phyloP scores from a whole-genome alignment of 2,888 invertebrate genomes.

The Polydrusus tereticollis region DNA sequence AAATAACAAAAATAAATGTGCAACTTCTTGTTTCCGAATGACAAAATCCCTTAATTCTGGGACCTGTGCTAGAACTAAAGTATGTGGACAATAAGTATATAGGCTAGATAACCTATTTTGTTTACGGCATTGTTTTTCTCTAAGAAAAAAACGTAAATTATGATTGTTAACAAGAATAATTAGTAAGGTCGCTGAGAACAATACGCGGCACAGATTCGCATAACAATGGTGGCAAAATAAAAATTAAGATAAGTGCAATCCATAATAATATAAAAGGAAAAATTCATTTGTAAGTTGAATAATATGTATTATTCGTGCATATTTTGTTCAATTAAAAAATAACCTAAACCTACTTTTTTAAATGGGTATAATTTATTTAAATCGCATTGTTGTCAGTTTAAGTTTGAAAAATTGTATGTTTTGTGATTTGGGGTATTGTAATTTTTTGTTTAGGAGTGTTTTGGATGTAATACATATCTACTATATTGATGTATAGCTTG shows the following conservation, averaged over 20 bases:
- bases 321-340: conserved; percentile 10
- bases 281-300: conserved; percentile 3
- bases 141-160: conserved; percentile 14
- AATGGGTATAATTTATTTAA: neutral
- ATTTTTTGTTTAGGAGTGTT: no score
- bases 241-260: conserved; percentile 10
- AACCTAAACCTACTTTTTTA: conserved; percentile 17
- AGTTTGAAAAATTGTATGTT: no score
- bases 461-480: no score
- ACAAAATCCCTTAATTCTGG: no score
- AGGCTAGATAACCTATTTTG: conserved; percentile 16
- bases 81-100: no score
- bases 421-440: no score
- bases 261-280: conserved; percentile 1
- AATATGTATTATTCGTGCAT: neutral
- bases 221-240: conserved; percentile 2
- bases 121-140: neutral
- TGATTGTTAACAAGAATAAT: conserved; percentile 8
- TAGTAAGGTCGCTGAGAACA: conserved; percentile 9
- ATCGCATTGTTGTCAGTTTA: neutral
- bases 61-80: no score
- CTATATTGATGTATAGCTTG: no score
- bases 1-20: no score
- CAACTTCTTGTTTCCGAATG: no score
- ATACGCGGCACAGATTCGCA: conserved; percentile 7